Evolutionary conservation across 2,113 vertebrate genomes (phyloP).

Genomic region (Trogon surrucura): DNA sequence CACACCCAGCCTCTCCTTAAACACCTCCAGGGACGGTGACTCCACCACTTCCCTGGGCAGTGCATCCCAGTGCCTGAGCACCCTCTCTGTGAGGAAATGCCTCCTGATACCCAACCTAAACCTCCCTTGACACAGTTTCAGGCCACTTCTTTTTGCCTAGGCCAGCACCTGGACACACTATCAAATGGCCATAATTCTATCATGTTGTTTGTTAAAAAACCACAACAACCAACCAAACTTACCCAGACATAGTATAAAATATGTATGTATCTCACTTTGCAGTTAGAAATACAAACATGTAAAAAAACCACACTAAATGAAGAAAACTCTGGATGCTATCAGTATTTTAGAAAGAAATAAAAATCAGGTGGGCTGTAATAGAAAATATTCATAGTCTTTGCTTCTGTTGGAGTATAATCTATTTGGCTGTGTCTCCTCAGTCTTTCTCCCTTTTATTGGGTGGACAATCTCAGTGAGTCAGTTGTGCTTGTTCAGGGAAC

Average conservation of each 20-base stretch:
- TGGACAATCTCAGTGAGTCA: not conserved
- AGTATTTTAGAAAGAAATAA: not conserved
- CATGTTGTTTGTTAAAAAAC: not conserved
- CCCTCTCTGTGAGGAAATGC: no score
- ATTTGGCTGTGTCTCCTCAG: not conserved
- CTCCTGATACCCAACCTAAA: no score
- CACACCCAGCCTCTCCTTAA: no score
- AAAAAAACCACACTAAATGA: not conserved
- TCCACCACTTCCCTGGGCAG: no score
- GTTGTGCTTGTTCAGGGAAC: not conserved
- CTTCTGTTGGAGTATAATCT: not conserved
- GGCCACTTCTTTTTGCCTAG: not conserved
- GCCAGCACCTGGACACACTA: not conserved
- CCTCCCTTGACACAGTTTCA: no score
- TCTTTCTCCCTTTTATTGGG: rapidly evolving
- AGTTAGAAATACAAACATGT: not conserved
- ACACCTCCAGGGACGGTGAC: no score
- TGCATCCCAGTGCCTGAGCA: no score
- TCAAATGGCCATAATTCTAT: not conserved
- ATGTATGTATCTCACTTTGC: not conserved
- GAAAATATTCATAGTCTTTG: not conserved
- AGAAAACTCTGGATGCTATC: not conserved
- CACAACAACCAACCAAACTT: not conserved
- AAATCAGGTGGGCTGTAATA: not conserved
- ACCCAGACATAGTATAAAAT: not conserved